Evolutionary conservation across 2,797 vertebrate species (phyloP), one percentile per base, ranked within the genome.

Genomic region (Pseudomugil tenellus): DNA sequence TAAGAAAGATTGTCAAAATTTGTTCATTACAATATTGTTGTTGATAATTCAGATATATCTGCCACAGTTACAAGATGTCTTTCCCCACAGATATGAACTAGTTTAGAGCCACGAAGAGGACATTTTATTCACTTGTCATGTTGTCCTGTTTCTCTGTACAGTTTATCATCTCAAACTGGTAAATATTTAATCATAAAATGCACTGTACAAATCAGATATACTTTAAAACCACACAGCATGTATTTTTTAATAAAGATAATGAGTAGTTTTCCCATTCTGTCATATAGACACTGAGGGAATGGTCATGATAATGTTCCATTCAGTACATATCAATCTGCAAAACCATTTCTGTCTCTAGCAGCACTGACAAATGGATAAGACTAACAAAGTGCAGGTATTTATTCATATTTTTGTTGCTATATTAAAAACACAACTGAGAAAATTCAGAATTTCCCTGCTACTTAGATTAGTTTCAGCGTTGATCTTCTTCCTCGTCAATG

Each of bases 401-500:
- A 32, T 41, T 64, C 76, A 28, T 71, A 39, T 63, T 19, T 43
- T n/a, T 17, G 19, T n/a, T 9, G 41, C 41, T 9, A 43, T 43
- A 52, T 26, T 52, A 25, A 60, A 74, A 43, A 76, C 34, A 69
- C 23, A 57, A 11, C 59, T 72, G 21, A 49, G 13, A 51, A 66
- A 58, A 59, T 73, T 77, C 13, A 16, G 51, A 71, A 41, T 49
- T 39, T 72, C 54, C 16, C 1, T 77, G 62, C 32, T 55, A 39
- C 35, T 29, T 23, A 34, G 23, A 3, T 63, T 54, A 56, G 11
- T 29, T n/a, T 63, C 23, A 56, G 39, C 43, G 72, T 79, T 79
- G 16, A 79, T 86, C 85, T 41, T 84, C 83, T 29, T 93, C 94
- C 19, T 95, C 94, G 49, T 96, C 94, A n/a, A 94, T 92, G 74